These are phyloP conservation scores for Liparis tanakae DNA, from an alignment of 2,797 vertebrate species.

Conservation along the genomic window DNA sequence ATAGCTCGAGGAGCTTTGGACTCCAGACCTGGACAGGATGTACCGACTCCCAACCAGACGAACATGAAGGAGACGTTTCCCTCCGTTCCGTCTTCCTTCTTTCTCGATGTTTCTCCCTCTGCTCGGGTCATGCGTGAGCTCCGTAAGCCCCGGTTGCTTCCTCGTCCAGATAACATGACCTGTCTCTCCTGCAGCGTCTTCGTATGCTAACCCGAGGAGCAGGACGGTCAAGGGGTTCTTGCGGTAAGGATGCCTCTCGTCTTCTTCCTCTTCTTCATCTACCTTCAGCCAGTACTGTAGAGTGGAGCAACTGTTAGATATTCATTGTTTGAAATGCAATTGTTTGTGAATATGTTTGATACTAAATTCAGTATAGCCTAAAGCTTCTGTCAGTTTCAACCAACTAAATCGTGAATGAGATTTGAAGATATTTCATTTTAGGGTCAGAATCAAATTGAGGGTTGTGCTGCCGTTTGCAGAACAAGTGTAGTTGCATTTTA, in stretches of 20 bases:
- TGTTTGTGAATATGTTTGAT: not conserved
- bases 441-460: not conserved
- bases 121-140: slow-evolving; percentile 12
- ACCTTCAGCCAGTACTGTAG: not conserved
- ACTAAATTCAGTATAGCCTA: not conserved
- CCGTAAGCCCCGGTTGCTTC: not conserved
- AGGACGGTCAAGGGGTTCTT: slow-evolving; percentile 79
- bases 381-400: not conserved
- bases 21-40: slow-evolving; percentile 38
- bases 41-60: slow-evolving; percentile 34
- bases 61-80: slow-evolving; percentile 9
- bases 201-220: slow-evolving; percentile 71
- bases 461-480: not conserved
- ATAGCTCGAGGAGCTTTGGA: slow-evolving; percentile 63
- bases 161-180: slow-evolving; percentile 15
- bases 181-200: slow-evolving; percentile 74
- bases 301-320: not conserved
- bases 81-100: slow-evolving; percentile 11
- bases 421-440: not conserved
- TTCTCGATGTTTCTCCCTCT: slow-evolving; percentile 12
- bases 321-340: not conserved
- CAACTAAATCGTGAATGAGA: not conserved
- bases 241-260: slow-evolving; percentile 76
- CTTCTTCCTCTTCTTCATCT: slow-evolving; percentile 17
- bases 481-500: not conserved